Evolutionary conservation across 2,113 vertebrate species (phyloP).

Genomic region (Catagonus wagneri): DNA sequence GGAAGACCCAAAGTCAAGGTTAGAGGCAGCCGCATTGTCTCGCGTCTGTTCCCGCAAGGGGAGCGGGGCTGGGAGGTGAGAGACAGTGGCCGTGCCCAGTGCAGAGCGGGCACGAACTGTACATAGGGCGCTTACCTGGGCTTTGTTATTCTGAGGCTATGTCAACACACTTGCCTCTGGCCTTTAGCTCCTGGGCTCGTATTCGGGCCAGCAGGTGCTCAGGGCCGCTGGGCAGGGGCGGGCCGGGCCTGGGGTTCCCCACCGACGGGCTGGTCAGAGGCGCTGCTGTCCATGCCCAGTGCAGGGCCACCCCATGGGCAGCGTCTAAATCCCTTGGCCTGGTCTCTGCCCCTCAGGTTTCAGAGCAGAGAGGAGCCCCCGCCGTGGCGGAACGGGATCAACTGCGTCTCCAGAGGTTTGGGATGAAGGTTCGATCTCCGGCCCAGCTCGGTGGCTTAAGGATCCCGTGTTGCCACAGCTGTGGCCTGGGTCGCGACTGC

Average conservation of each 20-base stretch:
- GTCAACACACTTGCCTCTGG: accelerated
- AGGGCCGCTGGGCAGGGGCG: too few relatives aligned
- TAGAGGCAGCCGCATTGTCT: accelerated
- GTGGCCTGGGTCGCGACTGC: too few relatives aligned
- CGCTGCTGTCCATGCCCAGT: accelerated
- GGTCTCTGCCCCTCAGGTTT: background rate
- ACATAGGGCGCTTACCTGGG: accelerated
- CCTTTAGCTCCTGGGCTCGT: accelerated
- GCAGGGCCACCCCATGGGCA: accelerated
- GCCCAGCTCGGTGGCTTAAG: too few relatives aligned
- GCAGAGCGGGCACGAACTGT: accelerated
- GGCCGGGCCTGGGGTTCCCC: accelerated
- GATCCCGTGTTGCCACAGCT: too few relatives aligned
- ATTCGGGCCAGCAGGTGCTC: background rate
- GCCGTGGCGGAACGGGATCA: too few relatives aligned
- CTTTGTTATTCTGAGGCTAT: accelerated
- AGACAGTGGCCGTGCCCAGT: accelerated
- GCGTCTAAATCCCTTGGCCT: accelerated
- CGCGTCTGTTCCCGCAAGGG: too few relatives aligned
- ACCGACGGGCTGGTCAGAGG: accelerated
- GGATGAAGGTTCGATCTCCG: too few relatives aligned
- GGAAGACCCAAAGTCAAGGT: too few relatives aligned
- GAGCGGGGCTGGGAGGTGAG: background rate
- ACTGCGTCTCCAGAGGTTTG: too few relatives aligned
- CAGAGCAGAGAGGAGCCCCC: background rate